Evolutionary conservation across 2,797 vertebrate species (phyloP).

Genomic region (Telmatherina bonti): DNA sequence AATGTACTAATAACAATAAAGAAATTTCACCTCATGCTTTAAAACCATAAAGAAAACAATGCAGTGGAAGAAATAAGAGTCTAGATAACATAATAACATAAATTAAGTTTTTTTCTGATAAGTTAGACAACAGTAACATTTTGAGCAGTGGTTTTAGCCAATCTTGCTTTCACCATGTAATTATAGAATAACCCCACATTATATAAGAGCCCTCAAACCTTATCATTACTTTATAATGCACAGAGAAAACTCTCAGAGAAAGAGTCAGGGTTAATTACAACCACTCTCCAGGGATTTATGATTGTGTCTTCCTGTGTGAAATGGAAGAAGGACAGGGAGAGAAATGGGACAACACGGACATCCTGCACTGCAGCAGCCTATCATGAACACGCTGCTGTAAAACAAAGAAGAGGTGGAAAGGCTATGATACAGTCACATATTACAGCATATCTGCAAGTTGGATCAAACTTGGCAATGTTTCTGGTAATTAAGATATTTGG

Average conservation of each 20-base stretch:
- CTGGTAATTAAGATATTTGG: not conserved
- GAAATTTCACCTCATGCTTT: not conserved
- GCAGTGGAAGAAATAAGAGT: not conserved
- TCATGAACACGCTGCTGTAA: not conserved
- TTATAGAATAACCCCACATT: conserved; percentile 9
- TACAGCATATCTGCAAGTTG: not conserved
- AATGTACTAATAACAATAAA: not conserved
- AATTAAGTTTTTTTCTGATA: not conserved
- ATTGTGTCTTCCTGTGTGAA: conserved; percentile 3
- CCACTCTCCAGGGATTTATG: conserved; percentile 11
- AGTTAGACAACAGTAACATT: not conserved
- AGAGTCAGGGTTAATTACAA: conserved; percentile 20
- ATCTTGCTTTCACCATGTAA: conserved; percentile 1
- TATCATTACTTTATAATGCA: conserved; percentile 14
- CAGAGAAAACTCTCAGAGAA: conserved; percentile 20
- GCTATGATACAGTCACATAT: too few species aligned
- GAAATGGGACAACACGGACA: not conserved
- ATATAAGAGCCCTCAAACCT: conserved; percentile 17
- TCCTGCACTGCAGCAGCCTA: conserved; percentile 12
- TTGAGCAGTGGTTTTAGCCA: not conserved
- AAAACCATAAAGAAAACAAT: not conserved
- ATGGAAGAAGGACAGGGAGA: conserved; percentile 12
- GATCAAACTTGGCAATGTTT: not conserved
- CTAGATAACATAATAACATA: not conserved
- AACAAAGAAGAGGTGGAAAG: not conserved